Conservation (phyloP, 2,113 vertebrate genomes). For the Oreochromis spilurus region DNA sequence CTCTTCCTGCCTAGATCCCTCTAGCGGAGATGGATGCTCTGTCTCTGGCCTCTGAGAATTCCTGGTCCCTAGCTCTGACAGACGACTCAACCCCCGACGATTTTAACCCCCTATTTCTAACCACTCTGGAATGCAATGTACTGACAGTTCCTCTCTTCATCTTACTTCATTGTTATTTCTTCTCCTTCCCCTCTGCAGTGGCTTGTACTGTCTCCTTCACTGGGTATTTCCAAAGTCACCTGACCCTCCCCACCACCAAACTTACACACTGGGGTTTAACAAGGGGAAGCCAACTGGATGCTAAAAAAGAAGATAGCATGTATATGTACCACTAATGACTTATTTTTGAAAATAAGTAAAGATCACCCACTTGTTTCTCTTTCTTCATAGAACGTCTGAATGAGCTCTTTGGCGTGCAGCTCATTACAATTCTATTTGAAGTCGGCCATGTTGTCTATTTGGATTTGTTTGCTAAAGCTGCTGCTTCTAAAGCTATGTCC, state of each 20-base stretch:
- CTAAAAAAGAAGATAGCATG: not conserved
- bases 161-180: constrained; percentile 50
- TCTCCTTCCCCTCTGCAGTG: constrained; percentile 47
- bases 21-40: constrained; percentile 99
- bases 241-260: not conserved
- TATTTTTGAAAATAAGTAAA: not conserved
- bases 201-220: constrained; percentile 22
- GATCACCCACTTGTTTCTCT: not conserved
- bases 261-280: not conserved
- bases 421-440: not conserved
- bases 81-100: constrained; percentile 95
- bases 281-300: not conserved
- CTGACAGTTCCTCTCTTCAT: constrained; percentile 75
- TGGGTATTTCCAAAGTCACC: constrained; percentile 44
- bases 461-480: not conserved
- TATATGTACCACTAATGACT: not conserved
- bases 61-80: constrained; percentile 97
- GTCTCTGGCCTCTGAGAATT: constrained; percentile 98
- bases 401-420: not conserved
- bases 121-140: constrained; percentile 96
- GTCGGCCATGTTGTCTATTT: not conserved
- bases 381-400: not conserved
- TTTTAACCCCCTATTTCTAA: constrained; percentile 92
- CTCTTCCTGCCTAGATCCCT: constrained; percentile 97
- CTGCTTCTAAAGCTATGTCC: not conserved